Evolutionary conservation across 2,888 invertebrate genomes (phyloP).

Genomic region (Cetonia aurata): DNA sequence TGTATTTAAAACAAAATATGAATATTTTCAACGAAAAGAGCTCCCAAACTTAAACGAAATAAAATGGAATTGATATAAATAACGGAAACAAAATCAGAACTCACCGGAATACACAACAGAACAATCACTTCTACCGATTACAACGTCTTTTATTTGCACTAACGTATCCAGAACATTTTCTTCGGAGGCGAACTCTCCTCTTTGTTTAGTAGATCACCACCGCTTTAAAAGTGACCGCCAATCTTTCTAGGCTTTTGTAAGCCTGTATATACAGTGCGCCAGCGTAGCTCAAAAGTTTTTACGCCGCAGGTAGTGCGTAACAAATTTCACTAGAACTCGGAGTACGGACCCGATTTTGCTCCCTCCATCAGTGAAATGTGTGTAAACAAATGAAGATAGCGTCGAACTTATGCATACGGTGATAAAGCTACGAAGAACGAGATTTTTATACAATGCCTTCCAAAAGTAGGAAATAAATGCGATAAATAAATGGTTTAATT

Average conservation of each 20-base stretch:
- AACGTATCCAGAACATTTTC: slow-evolving; percentile 44
- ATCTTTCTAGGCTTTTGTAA: slow-evolving; percentile 46
- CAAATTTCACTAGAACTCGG: no score
- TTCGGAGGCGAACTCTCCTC: slow-evolving; percentile 41
- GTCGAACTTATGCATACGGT: no score
- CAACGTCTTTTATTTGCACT: slow-evolving; percentile 34
- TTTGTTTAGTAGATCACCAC: slow-evolving; percentile 45
- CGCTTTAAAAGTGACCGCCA: slow-evolving; percentile 45
- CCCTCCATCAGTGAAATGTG: no score
- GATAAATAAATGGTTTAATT: no score
- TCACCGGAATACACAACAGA: slow-evolving; percentile 18
- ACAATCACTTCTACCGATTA: no score
- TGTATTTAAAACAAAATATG: background rate
- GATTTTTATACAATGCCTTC: no score
- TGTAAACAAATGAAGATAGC: no score
- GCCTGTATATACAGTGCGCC: slow-evolving; percentile 30
- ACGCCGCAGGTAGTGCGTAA: no score
- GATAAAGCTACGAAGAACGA: no score
- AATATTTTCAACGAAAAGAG: background rate
- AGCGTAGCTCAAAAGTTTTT: slow-evolving; percentile 44
- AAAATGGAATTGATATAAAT: background rate
- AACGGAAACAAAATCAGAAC: background rate
- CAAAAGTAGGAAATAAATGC: no score
- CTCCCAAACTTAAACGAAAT: background rate
- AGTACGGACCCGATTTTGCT: no score